Conservation (phyloP, 2,797 vertebrate genomes). For the Cyprinodon diabolis region DNA sequence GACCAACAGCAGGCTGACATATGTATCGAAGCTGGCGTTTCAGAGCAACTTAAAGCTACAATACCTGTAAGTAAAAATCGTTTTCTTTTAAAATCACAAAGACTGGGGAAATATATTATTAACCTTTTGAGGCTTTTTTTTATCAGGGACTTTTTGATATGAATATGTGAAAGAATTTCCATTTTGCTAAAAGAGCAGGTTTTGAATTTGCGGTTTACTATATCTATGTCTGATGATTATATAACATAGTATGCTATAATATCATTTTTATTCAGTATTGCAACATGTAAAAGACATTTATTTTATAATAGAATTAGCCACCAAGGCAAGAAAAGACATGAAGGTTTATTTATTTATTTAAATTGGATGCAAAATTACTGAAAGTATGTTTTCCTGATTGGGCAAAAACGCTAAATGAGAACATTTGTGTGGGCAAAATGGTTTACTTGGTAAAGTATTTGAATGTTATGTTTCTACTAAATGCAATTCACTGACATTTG, state of each 20-base stretch:
- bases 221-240: neutral
- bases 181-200: neutral
- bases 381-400: slow-evolving; percentile 28
- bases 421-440: slow-evolving; percentile 4
- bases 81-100: slow-evolving; percentile 10
- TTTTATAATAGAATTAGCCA: neutral
- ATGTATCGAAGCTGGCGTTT: slow-evolving; percentile 91
- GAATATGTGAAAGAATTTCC: neutral
- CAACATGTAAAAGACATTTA: neutral
- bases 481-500: slow-evolving; percentile 33
- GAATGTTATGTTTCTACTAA: slow-evolving; percentile 21
- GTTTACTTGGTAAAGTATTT: neutral
- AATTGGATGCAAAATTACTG: slow-evolving; percentile 25
- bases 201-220: neutral
- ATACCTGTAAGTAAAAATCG: slow-evolving; percentile 88
- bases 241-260: neutral
- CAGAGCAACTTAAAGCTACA: slow-evolving; percentile 90
- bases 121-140: neutral
- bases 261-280: neutral
- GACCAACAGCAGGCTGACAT: slow-evolving; percentile 90
- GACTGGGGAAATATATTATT: neutral
- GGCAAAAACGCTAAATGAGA: slow-evolving; percentile 31
- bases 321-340: neutral
- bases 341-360: neutral
- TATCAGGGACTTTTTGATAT: neutral